Evolutionary conservation across 1,140 invertebrate genomes (phyloP), one percentile per base, ranked within the genome.

Genomic region (Drosophila bipectinata): DNA sequence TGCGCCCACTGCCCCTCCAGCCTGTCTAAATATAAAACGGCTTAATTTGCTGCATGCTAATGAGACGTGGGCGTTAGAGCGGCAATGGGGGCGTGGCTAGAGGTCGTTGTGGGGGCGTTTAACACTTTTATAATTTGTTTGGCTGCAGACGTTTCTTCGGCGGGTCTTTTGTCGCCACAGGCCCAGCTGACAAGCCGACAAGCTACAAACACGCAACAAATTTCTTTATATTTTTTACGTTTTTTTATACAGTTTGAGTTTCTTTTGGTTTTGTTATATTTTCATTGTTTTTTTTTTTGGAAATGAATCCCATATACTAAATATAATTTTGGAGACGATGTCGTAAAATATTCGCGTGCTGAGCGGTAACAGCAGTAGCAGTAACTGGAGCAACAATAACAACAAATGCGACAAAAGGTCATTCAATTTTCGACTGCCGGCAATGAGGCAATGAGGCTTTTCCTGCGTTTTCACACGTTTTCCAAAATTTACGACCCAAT

Each of bases 401-500:
- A 84, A 61, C 51, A 67, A 62, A 52, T 26, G 52, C 72, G 74
- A 72, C 79, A 79, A 85, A 85, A 61, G 64, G 59, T 56, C 79
- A 78, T 88, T 79, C 82, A 87, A 87, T 87, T 87, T 76, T 72
- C 69, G 61, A 51, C 66, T 52, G 78, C 82, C 83, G 82, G 78
- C 82, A 87, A 85, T 81, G 82, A 68, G 81, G 78, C 81, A 85
- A 87, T 76, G 79, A 88, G 82, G 75, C 83, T 87, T 82, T 87
- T 87, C 82, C 82, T 87, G 82, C 82, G 78, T 87, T 87, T 87
- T 87, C 82, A 87, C 82, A 87, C 82, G 83, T 88, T 84, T 71
- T 75, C 61, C 75, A 76, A 87, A 85, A 87, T 87, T 88, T 87
- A 87, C 83, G 82, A 88, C 83, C 68, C 62, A 66, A 52, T 85